Base-by-base conservation (phyloP, 2,797 vertebrate genomes). In the Sciaenops ocellatus region DNA sequence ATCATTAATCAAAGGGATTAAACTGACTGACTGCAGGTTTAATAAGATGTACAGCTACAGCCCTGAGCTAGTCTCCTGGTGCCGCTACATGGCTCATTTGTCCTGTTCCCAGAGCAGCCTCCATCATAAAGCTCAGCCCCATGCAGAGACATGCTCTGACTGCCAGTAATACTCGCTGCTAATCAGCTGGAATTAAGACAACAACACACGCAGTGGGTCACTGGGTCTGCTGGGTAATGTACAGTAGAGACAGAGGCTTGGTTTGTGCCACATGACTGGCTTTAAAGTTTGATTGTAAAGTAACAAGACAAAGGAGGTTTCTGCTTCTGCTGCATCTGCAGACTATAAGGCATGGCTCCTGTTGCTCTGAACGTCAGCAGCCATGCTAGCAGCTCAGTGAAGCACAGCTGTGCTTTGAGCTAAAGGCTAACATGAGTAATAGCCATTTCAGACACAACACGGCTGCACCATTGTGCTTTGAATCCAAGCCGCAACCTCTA, bases 21-120 rank as follows among this genome's bases (percentile, higher is more conserved):
- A 81, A 85, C 22, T 69, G 80, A 82, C 82, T 85, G 85, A 89
- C 78, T 81, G 69, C 50, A 69, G 78, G 69, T 85, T 93, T 90
- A 87, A 92, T 87, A 90, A 89, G 73, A 86, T 61, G 64, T 83
- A 66, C 63, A 84, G 84, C 76, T 62, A 34, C 62, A 81, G 84
- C 83, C 83, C 78, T 16, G 50, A 91, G 86, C 69, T 30, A 55
- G 67, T 85, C 84, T 89, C 84, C 80, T 69, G 86, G 82, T 87
- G 69, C 87, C 44, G 74, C 85, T 87, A 63, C 86, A 93, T 59
- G 87, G 89, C 85, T 93, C 87, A 92, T 91, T 94, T 91, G 84
- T 87, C 80, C 85, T 85, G 82, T 79, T 93, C 84, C 82, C 90
- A 90, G 86, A 90, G 54, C 89, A 82, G 86, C 17, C 86, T 85